A percentile compares a stretch with the other conserved stretches of the same genome.
Conservation (phyloP, 2,888 invertebrate genomes). For the Pasiphila rectangulata region DNA sequence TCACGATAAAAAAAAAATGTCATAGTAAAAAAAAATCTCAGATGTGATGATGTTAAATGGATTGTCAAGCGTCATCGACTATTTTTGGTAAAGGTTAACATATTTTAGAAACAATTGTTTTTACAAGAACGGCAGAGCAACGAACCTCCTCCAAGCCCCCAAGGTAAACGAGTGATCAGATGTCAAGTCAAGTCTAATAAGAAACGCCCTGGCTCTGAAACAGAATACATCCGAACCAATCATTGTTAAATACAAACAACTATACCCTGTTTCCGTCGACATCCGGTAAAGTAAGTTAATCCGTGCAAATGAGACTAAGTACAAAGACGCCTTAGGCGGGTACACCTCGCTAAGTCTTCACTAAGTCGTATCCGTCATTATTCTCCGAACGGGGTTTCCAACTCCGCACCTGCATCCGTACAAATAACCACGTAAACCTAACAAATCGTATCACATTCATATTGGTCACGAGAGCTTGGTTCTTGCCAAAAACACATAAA, state of each 20-base stretch:
- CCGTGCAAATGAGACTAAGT: conserved; percentile 50
- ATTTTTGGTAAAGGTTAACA: too few relatives aligned
- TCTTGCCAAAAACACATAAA: conserved; percentile 53
- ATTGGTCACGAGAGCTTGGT: conserved; percentile 58
- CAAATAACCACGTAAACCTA: conserved; percentile 76
- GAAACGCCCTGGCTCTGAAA: too few relatives aligned
- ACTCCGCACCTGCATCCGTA: conserved; percentile 65
- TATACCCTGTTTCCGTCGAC: conserved; percentile 24
- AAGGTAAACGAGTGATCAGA: too few relatives aligned
- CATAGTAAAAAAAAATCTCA: too few relatives aligned
- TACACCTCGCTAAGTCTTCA: conserved; percentile 52
- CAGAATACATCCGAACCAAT: too few relatives aligned
- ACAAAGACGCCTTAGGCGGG: conserved; percentile 36
- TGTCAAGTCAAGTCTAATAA: neutral
- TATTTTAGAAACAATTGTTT: too few relatives aligned
- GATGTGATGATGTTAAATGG: too few relatives aligned
- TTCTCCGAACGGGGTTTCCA: conserved; percentile 58
- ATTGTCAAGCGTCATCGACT: too few relatives aligned
- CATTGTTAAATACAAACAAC: conserved; percentile 8
- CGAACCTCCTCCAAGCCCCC: too few relatives aligned
- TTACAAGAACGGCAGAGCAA: too few relatives aligned
- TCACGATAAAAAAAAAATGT: too few relatives aligned
- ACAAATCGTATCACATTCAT: conserved; percentile 76
- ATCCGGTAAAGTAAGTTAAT: conserved; percentile 45
- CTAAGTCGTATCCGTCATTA: conserved; percentile 75